A percentile compares a stretch with the other conserved stretches of the same genome.
Evolutionary conservation across 2,797 vertebrate genomes (phyloP).

Genomic region (Coregonus ussuriensis): DNA sequence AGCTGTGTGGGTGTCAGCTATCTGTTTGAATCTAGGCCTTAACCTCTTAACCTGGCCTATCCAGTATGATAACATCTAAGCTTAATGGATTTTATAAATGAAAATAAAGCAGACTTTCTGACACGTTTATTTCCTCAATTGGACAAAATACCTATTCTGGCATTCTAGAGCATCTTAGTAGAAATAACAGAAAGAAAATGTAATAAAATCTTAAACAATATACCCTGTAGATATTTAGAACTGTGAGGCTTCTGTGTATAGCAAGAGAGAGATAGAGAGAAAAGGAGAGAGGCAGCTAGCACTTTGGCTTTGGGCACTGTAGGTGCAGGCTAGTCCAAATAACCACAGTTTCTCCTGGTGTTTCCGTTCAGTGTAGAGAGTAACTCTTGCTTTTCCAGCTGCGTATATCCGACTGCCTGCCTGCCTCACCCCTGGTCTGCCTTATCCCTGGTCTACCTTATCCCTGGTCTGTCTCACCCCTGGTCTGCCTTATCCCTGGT

Average conservation of each 20-base stretch:
- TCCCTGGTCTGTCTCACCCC: conserved; percentile 41
- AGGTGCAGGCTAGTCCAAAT: conserved; percentile 36
- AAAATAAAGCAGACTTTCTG: neutral
- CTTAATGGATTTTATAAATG: neutral
- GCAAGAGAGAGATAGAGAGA: neutral
- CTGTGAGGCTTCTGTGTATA: neutral
- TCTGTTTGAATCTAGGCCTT: neutral
- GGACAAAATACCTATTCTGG: neutral
- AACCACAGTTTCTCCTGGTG: conserved; percentile 27
- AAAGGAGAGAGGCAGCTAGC: neutral
- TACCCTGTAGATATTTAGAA: neutral
- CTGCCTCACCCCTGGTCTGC: conserved; percentile 55
- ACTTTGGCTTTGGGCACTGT: conserved; percentile 31
- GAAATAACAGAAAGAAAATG: neutral
- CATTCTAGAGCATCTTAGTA: neutral
- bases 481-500: neutral
- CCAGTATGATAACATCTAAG: neutral
- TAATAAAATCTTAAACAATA: neutral
- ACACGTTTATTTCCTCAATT: neutral
- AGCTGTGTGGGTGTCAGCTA: too few species aligned
- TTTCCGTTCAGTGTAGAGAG: conserved; percentile 52
- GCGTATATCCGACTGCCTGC: conserved; percentile 48
- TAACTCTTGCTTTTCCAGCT: conserved; percentile 74
- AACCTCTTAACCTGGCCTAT: neutral
- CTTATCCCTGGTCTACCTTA: conserved; percentile 33